Base-by-base conservation (phyloP, 2,888 invertebrate genomes). In the Thalpophila matura region DNA sequence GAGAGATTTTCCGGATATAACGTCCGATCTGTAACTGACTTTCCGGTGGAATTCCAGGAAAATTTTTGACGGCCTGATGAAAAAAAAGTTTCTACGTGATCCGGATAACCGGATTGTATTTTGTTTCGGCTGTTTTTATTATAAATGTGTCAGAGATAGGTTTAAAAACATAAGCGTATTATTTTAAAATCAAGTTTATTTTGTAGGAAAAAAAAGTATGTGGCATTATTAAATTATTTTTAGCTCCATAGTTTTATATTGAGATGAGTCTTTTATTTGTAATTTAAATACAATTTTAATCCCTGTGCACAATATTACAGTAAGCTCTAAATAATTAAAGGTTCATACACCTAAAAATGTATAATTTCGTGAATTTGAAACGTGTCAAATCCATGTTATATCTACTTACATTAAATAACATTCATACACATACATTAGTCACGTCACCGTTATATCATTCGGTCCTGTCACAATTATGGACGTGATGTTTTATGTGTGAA, bases 1-100 rank as follows among this genome's bases (percentile, higher is more conserved):
- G 68, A 63, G 70, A 77, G 74, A 77, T 81, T 80, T 77, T 63
- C 70, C 72, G 78, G 73, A 69, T 66, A 18, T 66, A 57, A 46
- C 54, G 43, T 56, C 54, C 70, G 68, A 78, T 79, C 75, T 77
- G 64, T 69, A 56, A 57, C 69, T 60, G 67, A 58, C 57, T 51
- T 69, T 58, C 61, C 55, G 45, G 53, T 45, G 54, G 50, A 73
- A 76, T 75, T 73, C 50, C 68, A 46, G 56, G 67, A 58, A 64
- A 43, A 37, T 66, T 61, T 78, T 80, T 75, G 47, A 60, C 59
- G 58, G 54, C 45, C 35, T 55, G 40, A 55, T 55, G 62, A 55
- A 57, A 55, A 68, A 79, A 69, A 78, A 57, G 14, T 59, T 43
- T 20, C 16, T 35, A 51, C 49, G 55, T 67, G 64, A 59, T 31